Evolutionary conservation across 1,140 invertebrate genomes (phyloP).

Genomic region (Pomacea maculata): DNA sequence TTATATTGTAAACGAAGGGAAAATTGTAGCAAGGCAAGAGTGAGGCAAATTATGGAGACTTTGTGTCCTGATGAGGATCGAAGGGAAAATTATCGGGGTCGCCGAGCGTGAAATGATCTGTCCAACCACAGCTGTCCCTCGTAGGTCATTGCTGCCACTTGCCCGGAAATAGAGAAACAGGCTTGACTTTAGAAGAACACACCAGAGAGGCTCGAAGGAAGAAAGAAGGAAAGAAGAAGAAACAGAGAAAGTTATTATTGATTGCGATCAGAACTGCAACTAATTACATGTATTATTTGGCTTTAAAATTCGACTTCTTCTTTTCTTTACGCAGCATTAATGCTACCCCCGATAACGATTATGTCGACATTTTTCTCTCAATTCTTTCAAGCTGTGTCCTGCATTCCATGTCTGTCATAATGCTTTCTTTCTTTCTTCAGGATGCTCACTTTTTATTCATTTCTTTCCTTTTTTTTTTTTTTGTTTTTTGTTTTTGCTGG

Average conservation of each 20-base stretch:
- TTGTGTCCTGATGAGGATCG: constrained; percentile 19
- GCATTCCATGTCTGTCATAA: not conserved
- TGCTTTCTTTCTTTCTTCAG: not conserved
- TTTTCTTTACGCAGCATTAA: not conserved
- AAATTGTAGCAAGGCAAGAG: constrained; percentile 17
- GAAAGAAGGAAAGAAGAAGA: constrained; percentile 5
- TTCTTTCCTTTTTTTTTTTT: not conserved
- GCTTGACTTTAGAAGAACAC: not conserved
- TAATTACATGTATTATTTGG: not conserved
- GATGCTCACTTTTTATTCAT: not conserved
- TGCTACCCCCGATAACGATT: not conserved
- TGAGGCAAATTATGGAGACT: constrained; percentile 15
- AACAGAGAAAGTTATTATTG: not conserved
- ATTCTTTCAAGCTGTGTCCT: not conserved
- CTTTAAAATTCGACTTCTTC: not conserved
- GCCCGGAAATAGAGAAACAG: not conserved
- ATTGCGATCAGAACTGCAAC: not conserved
- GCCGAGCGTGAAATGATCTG: constrained; percentile 23
- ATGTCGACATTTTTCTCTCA: not conserved
- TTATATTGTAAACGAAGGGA: constrained; percentile 26
- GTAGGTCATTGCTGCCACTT: not conserved
- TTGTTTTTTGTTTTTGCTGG: not conserved
- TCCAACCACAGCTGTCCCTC: constrained; percentile 21
- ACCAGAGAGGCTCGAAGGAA: not conserved
- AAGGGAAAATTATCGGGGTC: constrained; percentile 4